Evolutionary conservation across 1,140 invertebrate genomes (phyloP), one percentile per base, ranked within the genome.

Genomic region (Lanistes nyassanus): DNA sequence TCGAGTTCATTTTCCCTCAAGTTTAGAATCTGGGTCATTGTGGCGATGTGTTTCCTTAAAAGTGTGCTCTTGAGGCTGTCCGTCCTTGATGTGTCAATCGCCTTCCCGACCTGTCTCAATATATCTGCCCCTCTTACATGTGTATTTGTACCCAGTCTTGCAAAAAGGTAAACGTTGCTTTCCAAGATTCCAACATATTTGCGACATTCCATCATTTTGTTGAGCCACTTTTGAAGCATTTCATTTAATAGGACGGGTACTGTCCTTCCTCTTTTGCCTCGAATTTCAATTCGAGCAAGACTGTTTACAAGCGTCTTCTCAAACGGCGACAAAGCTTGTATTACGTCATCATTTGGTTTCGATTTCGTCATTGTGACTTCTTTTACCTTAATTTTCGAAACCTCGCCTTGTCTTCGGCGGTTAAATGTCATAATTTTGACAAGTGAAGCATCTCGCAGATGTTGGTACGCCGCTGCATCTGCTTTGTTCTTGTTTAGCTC

Each of bases 1-100:
- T 76, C 74, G 7, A 76, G 55, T 36, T 76, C 74, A 58, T 76
- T 76, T 19, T 79, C 67, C 13, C 56, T 65, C 29, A 71, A 36
- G 64, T 71, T 76, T 3, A 79, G 65, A 29, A 79, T 64, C 47
- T 79, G 77, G 0, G 67, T 37, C 23, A 68, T 66, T 13, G 72
- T 75, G 16, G 76, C 66, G 6, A 78, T 47, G 29, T 76, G 78
- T 51, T 79, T 79, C 21, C 78, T 9, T 36, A 70, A 47, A 47
- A 47, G 36, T 16, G 68, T 70, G 16, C 37, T 39, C 2, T 6
- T 42, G 21, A 70, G 47, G 31, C 9, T 29, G 26, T 70, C 26
- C 7, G 68, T 36, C 16, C 51, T 53, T 23, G 34, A 7, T 1
- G 68, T 26, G 21, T 16, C 68, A 47, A 23, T n/a, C 3, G 26